These are phyloP conservation scores for Hippocampus zosterae DNA, from an alignment of 2,113 vertebrate species.

Conservation along the genomic window DNA sequence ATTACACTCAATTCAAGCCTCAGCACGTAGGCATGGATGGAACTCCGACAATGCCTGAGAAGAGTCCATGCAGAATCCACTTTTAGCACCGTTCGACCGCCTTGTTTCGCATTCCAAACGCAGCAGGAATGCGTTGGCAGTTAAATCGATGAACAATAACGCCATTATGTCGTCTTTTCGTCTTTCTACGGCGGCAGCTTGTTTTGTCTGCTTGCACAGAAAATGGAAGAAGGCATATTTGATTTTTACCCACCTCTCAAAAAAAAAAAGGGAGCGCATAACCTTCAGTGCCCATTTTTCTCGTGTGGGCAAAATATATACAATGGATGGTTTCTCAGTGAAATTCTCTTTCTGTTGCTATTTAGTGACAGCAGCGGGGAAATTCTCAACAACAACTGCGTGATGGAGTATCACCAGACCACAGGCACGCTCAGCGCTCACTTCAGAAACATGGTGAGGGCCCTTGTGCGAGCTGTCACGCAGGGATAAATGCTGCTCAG, in stretches of 20 bases:
- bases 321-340: not conserved
- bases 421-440: constrained; percentile 91
- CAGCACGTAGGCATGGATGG: constrained; percentile 46
- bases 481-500: not conserved
- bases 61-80: constrained; percentile 56
- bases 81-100: constrained; percentile 47
- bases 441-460: constrained; percentile 93
- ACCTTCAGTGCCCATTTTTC: not conserved
- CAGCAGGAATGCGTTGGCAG: not conserved
- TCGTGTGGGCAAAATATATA: not conserved
- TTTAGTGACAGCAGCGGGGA: constrained; percentile 91
- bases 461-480: not conserved
- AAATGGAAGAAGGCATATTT: not conserved
- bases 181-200: not conserved
- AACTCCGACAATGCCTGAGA: constrained; percentile 50
- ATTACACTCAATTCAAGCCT: constrained; percentile 26
- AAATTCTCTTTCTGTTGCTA: constrained; percentile 8
- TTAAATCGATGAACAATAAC: constrained; percentile 10
- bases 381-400: constrained; percentile 95
- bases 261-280: not conserved
- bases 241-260: not conserved
- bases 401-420: constrained; percentile 97
- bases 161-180: constrained; percentile 18
- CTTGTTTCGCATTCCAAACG: constrained; percentile 41
- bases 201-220: constrained; percentile 1